Evolutionary conservation across 2,797 vertebrate genomes (phyloP).

Genomic region (Brachyrhaphis roseni): DNA sequence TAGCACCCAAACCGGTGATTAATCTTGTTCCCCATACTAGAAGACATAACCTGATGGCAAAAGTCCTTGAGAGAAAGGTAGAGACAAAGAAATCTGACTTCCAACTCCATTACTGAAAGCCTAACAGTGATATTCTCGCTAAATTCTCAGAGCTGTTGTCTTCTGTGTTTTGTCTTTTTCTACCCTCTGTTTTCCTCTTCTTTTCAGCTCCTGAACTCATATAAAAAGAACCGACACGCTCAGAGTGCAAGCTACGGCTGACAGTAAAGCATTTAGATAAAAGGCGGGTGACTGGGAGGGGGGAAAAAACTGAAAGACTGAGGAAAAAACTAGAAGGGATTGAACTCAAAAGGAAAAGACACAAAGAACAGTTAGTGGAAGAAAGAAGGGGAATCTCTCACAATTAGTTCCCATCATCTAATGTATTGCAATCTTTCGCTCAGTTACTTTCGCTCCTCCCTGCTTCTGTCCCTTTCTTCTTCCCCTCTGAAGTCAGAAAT

Average conservation of each 20-base stretch:
- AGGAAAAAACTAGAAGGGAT: slow-evolving; percentile 20
- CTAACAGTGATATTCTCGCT: slow-evolving; percentile 60
- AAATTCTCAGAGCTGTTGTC: slow-evolving; percentile 50
- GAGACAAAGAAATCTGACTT: slow-evolving; percentile 41
- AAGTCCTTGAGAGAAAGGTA: slow-evolving; percentile 35
- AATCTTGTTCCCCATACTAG: slow-evolving; percentile 21
- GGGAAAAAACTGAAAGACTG: slow-evolving; percentile 3
- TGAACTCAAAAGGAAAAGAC: slow-evolving; percentile 20
- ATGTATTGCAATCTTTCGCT: slow-evolving; percentile 34
- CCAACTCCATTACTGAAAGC: slow-evolving; percentile 61
- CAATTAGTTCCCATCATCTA: slow-evolving; percentile 47
- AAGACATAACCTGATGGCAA: slow-evolving; percentile 57
- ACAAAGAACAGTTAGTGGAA: slow-evolving; percentile 7
- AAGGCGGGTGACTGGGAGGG: slow-evolving; percentile 8
- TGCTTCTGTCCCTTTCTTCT: slow-evolving; percentile 54
- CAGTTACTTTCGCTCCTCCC: slow-evolving; percentile 30
- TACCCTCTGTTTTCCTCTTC: slow-evolving; percentile 21
- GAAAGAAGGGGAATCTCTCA: slow-evolving; percentile 21
- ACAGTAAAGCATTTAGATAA: slow-evolving; percentile 35
- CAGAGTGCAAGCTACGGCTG: slow-evolving; percentile 25
- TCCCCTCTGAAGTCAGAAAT: slow-evolving; percentile 64
- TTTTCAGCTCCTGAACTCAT: slow-evolving; percentile 40
- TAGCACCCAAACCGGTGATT: slow-evolving; percentile 50
- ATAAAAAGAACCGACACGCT: slow-evolving; percentile 44
- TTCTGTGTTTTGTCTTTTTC: slow-evolving; percentile 34